Evolutionary conservation across 2,113 vertebrate species (phyloP).

Genomic region (Dicaeum eximium): DNA sequence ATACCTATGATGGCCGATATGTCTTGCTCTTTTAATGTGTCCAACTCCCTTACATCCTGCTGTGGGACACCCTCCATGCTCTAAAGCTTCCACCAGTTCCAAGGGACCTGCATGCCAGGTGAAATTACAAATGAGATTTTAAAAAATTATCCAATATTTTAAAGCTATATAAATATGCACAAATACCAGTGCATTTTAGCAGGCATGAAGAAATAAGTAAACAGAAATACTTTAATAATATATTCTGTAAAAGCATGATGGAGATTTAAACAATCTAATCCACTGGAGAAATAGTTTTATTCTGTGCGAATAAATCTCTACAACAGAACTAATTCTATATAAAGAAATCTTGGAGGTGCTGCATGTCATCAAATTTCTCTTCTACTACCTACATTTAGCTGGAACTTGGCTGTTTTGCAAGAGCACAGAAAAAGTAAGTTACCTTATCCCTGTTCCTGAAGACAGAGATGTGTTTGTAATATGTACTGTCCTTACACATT

Average conservation of each 20-base stretch:
- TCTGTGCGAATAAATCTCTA: neutral
- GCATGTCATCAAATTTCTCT: neutral
- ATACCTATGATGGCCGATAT: constrained; percentile 83
- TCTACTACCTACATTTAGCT: neutral
- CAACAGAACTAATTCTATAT: neutral
- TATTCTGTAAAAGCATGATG: neutral
- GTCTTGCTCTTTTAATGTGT: constrained; percentile 82
- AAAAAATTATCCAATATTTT: neutral
- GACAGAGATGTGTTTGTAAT: neutral
- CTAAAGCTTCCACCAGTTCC: constrained; percentile 80
- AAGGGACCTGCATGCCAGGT: constrained; percentile 66
- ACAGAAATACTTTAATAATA: neutral
- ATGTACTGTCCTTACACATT: neutral
- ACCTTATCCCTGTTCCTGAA: neutral
- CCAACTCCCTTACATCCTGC: constrained; percentile 83
- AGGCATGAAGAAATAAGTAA: neutral
- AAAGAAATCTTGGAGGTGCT: neutral
- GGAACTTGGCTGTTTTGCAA: neutral
- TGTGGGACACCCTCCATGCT: constrained; percentile 79
- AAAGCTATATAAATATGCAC: neutral
- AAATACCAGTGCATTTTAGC: neutral
- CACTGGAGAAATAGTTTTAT: neutral
- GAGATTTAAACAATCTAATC: neutral
- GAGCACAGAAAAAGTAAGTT: neutral
- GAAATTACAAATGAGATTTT: neutral